These are phyloP conservation scores for Trichomalopsis sarcophagae DNA, from an alignment of 1,140 invertebrate genomes.

Conservation along the genomic window DNA sequence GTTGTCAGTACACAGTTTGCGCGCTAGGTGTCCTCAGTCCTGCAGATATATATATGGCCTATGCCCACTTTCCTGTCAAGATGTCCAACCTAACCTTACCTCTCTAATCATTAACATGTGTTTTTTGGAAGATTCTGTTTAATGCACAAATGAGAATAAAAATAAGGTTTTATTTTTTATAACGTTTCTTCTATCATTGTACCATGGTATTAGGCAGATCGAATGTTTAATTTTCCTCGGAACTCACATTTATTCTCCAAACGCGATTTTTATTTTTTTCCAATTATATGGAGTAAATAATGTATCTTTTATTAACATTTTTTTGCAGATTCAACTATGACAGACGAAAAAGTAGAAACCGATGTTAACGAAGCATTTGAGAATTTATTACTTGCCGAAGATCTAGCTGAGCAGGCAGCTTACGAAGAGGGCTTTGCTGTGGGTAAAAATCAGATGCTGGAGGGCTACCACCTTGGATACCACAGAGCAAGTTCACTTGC, in stretches of 20 bases:
- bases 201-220: background rate
- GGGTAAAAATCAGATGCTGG: slow-evolving; percentile 63
- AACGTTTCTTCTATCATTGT: background rate
- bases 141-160: background rate
- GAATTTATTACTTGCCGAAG: slow-evolving; percentile 68
- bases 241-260: too few relatives aligned
- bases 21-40: background rate
- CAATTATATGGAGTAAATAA: background rate
- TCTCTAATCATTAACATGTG: background rate
- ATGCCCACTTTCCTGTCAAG: background rate
- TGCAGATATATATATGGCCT: too few relatives aligned
- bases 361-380: slow-evolving; percentile 71
- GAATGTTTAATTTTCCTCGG: too few relatives aligned
- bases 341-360: slow-evolving; percentile 38
- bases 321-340: background rate
- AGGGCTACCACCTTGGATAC: slow-evolving; percentile 71
- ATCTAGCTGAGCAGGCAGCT: slow-evolving; percentile 63
- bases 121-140: background rate
- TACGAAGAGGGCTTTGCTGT: slow-evolving; percentile 66
- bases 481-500: slow-evolving; percentile 67
- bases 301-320: background rate
- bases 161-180: background rate
- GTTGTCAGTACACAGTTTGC: background rate
- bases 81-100: background rate
- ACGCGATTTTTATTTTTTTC: too few relatives aligned